Evolutionary conservation across 2,888 invertebrate genomes (phyloP).

Genomic region (Pseudococcus viburni): DNA sequence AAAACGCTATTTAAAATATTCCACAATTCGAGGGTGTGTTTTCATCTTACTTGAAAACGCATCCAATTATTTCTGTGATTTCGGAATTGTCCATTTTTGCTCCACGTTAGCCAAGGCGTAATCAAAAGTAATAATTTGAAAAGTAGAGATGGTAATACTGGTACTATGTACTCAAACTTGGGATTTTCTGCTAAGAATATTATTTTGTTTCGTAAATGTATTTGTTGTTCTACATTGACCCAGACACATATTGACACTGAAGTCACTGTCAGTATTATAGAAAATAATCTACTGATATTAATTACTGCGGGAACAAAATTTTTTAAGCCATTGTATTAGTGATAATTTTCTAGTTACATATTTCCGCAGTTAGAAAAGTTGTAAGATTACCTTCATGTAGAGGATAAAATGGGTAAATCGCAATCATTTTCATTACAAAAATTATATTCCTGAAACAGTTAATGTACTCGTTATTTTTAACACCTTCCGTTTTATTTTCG

Average conservation of each 20-base stretch:
- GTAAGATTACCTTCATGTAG: background rate
- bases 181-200: no score
- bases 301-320: background rate
- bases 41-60: background rate
- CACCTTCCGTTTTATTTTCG: no score
- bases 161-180: no score
- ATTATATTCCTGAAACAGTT: background rate
- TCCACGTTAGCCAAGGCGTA: background rate
- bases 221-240: no score
- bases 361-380: background rate
- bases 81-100: background rate
- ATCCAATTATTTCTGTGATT: background rate
- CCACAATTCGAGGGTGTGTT: no score
- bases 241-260: background rate
- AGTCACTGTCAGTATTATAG: background rate
- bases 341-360: no score
- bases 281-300: background rate
- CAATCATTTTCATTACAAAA: constrained; percentile 7
- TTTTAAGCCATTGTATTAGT: background rate
- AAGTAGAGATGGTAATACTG: background rate
- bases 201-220: no score
- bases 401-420: background rate
- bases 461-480: background rate
- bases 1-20: no score
- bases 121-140: background rate